Percentiles rank a stretch among this genome's conserved stretches.
phyloP scores from a whole-genome alignment of 2,113 vertebrate species.

The Catharus minimus region DNA sequence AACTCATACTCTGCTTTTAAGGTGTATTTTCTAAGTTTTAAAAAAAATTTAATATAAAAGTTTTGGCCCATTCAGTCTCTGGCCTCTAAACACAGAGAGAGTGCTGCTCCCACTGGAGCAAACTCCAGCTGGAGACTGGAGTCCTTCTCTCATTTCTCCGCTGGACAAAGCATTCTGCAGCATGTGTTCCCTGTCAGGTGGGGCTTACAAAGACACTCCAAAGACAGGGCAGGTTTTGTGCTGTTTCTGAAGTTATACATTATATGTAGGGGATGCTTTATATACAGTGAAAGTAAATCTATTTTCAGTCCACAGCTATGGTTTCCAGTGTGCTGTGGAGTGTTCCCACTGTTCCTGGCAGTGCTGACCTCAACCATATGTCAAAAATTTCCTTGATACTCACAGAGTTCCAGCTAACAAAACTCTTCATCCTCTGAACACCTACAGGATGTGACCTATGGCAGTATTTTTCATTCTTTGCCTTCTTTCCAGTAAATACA shows the following conservation, averaged over 20 bases:
- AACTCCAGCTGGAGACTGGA: not conserved
- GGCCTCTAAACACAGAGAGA: not conserved
- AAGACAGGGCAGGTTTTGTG: not conserved
- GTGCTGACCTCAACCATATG: not conserved
- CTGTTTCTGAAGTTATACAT: not conserved
- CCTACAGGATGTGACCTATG: not conserved
- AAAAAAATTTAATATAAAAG: not conserved
- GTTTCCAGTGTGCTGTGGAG: not conserved
- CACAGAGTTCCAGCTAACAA: not conserved
- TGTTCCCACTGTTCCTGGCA: not conserved
- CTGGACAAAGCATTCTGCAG: not conserved
- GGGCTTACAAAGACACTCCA: not conserved
- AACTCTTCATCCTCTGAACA: not conserved
- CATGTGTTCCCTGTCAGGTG: accelerated
- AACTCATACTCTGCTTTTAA: not conserved
- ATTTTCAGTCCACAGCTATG: not conserved
- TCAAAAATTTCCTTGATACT: not conserved
- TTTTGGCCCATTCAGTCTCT: not conserved
- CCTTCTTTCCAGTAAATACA: not conserved
- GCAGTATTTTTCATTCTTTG: not conserved
- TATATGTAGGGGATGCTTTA: not conserved
- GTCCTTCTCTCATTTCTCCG: not conserved
- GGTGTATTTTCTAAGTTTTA: not conserved
- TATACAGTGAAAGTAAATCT: not conserved
- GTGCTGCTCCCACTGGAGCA: not conserved